Conservation (phyloP, 2,888 invertebrate species). For the Calephelis perditalis region DNA sequence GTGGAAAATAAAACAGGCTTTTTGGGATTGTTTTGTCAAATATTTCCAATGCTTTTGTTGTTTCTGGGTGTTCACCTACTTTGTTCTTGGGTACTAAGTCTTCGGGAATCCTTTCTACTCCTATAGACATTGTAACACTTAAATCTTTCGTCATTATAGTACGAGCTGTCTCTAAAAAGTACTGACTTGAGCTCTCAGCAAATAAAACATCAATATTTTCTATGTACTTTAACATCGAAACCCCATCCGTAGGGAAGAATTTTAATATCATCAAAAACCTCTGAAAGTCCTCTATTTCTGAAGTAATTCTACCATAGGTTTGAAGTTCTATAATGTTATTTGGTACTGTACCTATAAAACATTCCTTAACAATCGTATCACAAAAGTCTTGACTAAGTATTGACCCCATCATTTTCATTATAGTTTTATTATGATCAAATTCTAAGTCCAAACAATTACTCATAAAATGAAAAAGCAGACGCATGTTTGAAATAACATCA, state of each 20-base stretch:
- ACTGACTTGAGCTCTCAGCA: slow-evolving; percentile 85
- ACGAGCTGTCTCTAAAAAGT: slow-evolving; percentile 82
- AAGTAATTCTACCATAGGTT: slow-evolving; percentile 79
- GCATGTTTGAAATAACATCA: slow-evolving; percentile 77
- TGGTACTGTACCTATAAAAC: slow-evolving; percentile 87
- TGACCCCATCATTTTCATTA: slow-evolving; percentile 77
- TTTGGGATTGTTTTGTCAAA: slow-evolving; percentile 62
- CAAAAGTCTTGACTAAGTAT: slow-evolving; percentile 79
- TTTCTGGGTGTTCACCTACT: slow-evolving; percentile 33
- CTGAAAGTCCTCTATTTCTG: slow-evolving; percentile 83
- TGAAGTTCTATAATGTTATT: slow-evolving; percentile 84
- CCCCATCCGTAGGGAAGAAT: slow-evolving; percentile 74
- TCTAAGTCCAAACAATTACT: slow-evolving; percentile 72
- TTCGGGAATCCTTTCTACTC: slow-evolving; percentile 62
- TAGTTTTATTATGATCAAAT: slow-evolving; percentile 51
- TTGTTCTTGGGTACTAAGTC: slow-evolving; percentile 24
- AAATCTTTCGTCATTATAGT: slow-evolving; percentile 88
- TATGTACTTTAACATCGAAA: slow-evolving; percentile 82
- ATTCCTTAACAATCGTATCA: slow-evolving; percentile 83
- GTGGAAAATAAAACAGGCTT: slow-evolving; percentile 68
- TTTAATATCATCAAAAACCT: slow-evolving; percentile 76
- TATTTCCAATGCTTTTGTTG: slow-evolving; percentile 57
- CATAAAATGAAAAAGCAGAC: slow-evolving; percentile 77
- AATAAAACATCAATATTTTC: slow-evolving; percentile 86
- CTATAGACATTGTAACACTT: slow-evolving; percentile 82